A percentile compares a stretch with the other conserved stretches of the same genome.
These are phyloP conservation scores for Linyphia triangularis DNA, from an alignment of 2,888 invertebrate genomes.

Conservation along the genomic window DNA sequence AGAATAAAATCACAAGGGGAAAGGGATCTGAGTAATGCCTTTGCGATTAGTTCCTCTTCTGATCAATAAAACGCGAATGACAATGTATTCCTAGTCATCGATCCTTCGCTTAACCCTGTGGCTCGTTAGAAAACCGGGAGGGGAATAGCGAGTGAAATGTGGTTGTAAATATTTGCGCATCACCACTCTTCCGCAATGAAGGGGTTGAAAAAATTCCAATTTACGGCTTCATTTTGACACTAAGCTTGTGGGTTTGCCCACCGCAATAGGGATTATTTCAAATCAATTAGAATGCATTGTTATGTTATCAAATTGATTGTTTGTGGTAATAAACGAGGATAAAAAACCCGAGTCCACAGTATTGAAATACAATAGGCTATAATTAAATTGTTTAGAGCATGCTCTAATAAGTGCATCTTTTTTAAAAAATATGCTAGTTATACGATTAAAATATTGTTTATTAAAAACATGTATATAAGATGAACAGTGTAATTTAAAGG, in stretches of 20 bases:
- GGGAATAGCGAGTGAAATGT: constrained; percentile 44
- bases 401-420: too few species aligned
- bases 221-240: neutral
- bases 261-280: too few species aligned
- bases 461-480: too few species aligned
- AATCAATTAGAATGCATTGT: too few species aligned
- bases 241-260: neutral
- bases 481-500: too few species aligned
- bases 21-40: constrained; percentile 73
- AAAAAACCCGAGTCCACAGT: too few species aligned
- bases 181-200: constrained; percentile 23
- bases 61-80: constrained; percentile 75
- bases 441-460: too few species aligned
- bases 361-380: too few species aligned
- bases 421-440: too few species aligned
- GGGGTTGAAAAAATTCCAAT: constrained; percentile 34
- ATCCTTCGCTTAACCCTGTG: constrained; percentile 69
- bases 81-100: constrained; percentile 69
- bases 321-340: too few species aligned
- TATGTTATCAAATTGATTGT: too few species aligned
- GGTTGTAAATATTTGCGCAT: constrained; percentile 63
- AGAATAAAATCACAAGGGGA: constrained; percentile 44
- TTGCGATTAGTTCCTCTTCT: constrained; percentile 75
- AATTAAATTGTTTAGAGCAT: too few species aligned
- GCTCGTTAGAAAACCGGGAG: constrained; percentile 63